phyloP scores from a whole-genome alignment of 2,888 invertebrate genomes.

The Dasysyrphus tricinctus region DNA sequence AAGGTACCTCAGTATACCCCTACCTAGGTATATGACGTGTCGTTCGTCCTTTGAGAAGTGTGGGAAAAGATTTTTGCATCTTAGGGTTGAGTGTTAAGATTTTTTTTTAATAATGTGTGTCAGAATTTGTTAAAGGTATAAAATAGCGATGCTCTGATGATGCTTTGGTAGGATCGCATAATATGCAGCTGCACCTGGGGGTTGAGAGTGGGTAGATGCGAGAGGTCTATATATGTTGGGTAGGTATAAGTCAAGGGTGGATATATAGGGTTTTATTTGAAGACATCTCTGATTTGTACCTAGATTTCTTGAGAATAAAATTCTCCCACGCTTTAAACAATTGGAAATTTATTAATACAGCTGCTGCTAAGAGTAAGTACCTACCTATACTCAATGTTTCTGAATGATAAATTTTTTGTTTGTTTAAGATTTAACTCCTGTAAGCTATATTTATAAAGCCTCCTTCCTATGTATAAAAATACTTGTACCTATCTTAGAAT shows the following conservation, averaged over 20 bases:
- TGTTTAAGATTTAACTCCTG: no score
- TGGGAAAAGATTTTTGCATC: constrained; percentile 69
- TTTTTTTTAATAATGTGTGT: constrained; percentile 1
- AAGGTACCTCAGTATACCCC: neutral
- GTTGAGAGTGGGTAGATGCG: constrained; percentile 28
- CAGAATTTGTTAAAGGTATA: constrained; percentile 33
- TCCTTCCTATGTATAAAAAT: no score
- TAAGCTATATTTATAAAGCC: no score
- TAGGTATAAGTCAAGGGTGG: constrained; percentile 8
- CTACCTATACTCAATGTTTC: no score
- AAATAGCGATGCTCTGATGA: constrained; percentile 29
- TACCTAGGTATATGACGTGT: neutral
- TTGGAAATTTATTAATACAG: constrained; percentile 1
- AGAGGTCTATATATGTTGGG: neutral
- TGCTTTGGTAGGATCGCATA: constrained; percentile 1
- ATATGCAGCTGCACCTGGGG: constrained; percentile 44
- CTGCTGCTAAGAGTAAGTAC: no score
- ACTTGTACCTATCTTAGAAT: no score
- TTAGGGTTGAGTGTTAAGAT: constrained; percentile 51
- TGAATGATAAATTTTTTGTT: no score
- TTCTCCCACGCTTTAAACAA: constrained; percentile 55
- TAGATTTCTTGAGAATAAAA: constrained; percentile 5
- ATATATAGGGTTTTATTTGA: neutral
- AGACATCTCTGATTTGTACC: neutral
- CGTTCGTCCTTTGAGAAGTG: constrained; percentile 40